These are phyloP conservation scores for Luperina testacea DNA, from an alignment of 2,888 invertebrate species.

Conservation along the genomic window DNA sequence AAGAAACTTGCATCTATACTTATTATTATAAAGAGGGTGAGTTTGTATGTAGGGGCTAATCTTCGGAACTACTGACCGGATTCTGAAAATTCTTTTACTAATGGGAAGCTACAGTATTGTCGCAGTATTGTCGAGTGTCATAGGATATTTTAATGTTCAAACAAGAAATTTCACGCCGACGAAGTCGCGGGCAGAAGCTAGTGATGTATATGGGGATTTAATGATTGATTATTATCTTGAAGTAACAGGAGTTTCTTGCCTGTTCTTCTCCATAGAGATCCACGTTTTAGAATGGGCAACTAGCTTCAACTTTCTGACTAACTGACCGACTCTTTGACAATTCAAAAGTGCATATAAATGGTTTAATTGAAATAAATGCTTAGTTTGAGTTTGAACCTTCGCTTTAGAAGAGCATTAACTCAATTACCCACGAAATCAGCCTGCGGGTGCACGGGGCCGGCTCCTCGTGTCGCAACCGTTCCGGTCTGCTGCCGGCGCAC, in stretches of 20 bases:
- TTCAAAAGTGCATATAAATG: neutral
- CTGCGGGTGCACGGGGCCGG: slow-evolving; percentile 1
- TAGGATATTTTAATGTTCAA: neutral
- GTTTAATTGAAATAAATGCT: neutral
- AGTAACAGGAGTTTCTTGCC: neutral
- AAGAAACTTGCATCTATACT: too few relatives aligned
- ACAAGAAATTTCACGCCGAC: neutral
- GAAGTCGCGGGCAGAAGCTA: neutral
- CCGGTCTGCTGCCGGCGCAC: slow-evolving; percentile 42
- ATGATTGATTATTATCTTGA: neutral
- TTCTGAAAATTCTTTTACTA: neutral
- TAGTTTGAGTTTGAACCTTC: neutral
- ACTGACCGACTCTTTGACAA: neutral
- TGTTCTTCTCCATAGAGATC: too few relatives aligned
- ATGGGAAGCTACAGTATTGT: neutral
- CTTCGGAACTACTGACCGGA: neutral
- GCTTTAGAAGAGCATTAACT: neutral
- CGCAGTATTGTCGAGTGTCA: neutral
- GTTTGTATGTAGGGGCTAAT: neutral
- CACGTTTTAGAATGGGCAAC: too few relatives aligned
- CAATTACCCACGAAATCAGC: neutral
- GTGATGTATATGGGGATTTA: neutral
- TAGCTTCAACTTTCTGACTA: neutral
- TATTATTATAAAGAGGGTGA: neutral
- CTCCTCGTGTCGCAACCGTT: slow-evolving; percentile 56